Evolutionary conservation across 2,888 invertebrate species (phyloP).

Genomic region (Melanophora roralis): DNA sequence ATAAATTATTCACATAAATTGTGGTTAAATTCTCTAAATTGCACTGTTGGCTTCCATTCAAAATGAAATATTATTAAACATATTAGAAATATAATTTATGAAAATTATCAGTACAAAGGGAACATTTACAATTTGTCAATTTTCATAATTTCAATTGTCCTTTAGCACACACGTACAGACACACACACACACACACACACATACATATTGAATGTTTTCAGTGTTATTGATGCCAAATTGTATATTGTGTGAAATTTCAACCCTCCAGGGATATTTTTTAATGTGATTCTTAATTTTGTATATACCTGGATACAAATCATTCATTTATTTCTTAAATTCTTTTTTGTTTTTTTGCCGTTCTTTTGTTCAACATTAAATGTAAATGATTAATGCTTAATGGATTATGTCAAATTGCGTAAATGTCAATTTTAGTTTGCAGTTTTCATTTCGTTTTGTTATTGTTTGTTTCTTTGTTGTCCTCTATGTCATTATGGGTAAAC

Average conservation of each 20-base stretch:
- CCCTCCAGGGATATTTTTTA: constrained; percentile 43
- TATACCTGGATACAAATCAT: constrained; percentile 41
- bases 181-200: not conserved
- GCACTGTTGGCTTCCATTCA: not conserved
- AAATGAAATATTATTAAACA: constrained; percentile 17
- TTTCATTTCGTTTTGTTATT: constrained; percentile 28
- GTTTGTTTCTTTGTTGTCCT: constrained; percentile 2
- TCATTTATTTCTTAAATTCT: constrained; percentile 5
- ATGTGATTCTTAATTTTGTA: constrained; percentile 2
- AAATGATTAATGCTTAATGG: constrained; percentile 69
- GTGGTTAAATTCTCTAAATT: constrained; percentile 15
- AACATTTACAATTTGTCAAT: constrained; percentile 39
- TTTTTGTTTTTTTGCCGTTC: constrained; percentile 49
- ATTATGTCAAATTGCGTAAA: constrained; percentile 71
- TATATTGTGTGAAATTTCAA: constrained; percentile 40
- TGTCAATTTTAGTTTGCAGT: constrained; percentile 62
- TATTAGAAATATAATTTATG: constrained; percentile 17
- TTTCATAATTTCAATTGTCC: constrained; percentile 42
- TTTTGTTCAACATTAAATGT: constrained; percentile 61
- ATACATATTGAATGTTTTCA: not conserved
- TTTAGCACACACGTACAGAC: not conserved
- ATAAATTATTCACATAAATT: constrained; percentile 43
- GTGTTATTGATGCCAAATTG: constrained; percentile 17
- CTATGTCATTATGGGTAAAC: constrained; percentile 41
- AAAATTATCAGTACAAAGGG: constrained; percentile 20